phyloP scores from a whole-genome alignment of 2,113 vertebrate species.

The Xiphophorus couchianus region DNA sequence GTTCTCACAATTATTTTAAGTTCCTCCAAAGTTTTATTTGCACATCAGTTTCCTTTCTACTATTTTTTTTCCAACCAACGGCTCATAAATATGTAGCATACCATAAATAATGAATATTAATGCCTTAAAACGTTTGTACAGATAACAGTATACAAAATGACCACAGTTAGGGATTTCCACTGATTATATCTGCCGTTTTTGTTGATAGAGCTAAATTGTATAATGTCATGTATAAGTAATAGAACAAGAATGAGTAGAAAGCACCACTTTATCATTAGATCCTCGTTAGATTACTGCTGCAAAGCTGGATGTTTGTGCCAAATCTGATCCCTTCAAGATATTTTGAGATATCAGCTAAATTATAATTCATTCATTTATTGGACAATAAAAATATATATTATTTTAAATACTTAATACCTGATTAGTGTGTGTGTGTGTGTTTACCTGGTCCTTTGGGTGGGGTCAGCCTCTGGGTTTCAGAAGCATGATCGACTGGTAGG shows the following conservation, averaged over 20 bases:
- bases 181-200: background rate
- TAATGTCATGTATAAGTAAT: background rate
- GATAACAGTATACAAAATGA: background rate
- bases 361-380: background rate
- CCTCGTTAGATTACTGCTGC: background rate
- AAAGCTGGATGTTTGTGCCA: background rate
- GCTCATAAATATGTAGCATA: background rate
- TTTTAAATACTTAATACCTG: background rate
- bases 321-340: background rate
- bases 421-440: rapidly evolving
- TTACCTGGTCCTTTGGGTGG: slow-evolving; percentile 50
- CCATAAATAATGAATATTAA: background rate
- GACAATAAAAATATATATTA: background rate
- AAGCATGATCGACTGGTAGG: slow-evolving; percentile 10
- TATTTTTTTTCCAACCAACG: background rate
- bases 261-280: background rate
- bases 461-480: slow-evolving; percentile 35
- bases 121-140: background rate
- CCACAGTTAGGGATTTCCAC: background rate
- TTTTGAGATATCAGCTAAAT: background rate
- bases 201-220: background rate
- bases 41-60: no score
- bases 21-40: no score
- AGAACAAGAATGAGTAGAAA: background rate
- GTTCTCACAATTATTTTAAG: background rate